phyloP scores from a whole-genome alignment of 2,888 invertebrate species.

The Caradrina clavipalpis region DNA sequence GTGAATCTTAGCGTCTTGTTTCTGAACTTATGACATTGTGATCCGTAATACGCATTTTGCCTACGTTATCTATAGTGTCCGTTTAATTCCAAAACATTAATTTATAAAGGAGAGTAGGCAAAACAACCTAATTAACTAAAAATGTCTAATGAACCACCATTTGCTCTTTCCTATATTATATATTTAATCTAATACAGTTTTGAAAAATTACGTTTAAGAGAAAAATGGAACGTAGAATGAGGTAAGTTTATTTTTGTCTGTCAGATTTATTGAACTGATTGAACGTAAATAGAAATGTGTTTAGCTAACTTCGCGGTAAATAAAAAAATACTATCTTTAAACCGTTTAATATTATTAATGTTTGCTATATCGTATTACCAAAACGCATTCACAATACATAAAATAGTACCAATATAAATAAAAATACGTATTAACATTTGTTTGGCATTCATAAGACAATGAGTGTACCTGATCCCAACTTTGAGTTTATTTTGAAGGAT shows the following conservation, averaged over 20 bases:
- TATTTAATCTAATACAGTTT: not conserved
- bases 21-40: not conserved
- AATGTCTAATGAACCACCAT: too few species aligned
- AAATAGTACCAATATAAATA: not conserved
- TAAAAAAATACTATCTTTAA: not conserved
- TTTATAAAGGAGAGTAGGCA: too few species aligned
- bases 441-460: slow-evolving; percentile 31
- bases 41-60: not conserved
- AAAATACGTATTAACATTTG: not conserved
- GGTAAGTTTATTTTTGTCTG: slow-evolving; percentile 1
- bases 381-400: not conserved
- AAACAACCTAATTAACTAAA: too few species aligned
- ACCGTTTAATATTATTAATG: slow-evolving; percentile 2
- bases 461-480: slow-evolving; percentile 59
- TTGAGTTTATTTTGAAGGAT: slow-evolving; percentile 71
- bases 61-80: too few species aligned
- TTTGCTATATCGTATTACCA: not conserved
- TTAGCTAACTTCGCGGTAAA: slow-evolving; percentile 39
- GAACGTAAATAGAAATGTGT: slow-evolving; percentile 39
- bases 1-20: not conserved
- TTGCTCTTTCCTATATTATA: not conserved
- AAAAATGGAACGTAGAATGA: slow-evolving; percentile 6
- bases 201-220: not conserved
- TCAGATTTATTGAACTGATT: slow-evolving; percentile 6
- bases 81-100: too few species aligned